These are phyloP conservation scores for Epinephelus cyanopodus DNA, from an alignment of 2,113 vertebrate genomes.

Conservation along the genomic window DNA sequence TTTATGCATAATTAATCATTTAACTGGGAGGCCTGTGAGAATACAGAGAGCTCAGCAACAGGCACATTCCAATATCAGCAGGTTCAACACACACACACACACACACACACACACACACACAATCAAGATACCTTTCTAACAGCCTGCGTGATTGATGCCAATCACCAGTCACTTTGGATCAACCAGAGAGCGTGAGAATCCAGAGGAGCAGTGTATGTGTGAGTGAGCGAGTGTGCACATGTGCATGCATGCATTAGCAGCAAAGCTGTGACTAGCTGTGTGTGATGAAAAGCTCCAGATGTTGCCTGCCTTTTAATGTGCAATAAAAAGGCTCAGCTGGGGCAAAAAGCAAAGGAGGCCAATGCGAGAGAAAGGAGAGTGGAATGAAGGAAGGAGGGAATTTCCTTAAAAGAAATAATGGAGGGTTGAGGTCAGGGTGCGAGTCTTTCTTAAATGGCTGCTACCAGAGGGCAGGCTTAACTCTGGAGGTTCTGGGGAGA, in stretches of 20 bases:
- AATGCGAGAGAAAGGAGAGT: slow-evolving; percentile 80
- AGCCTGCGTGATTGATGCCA: slow-evolving; percentile 79
- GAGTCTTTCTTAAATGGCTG: slow-evolving; percentile 83
- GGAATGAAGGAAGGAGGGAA: slow-evolving; percentile 88
- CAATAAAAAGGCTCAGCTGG: slow-evolving; percentile 92
- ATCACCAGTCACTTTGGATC: slow-evolving; percentile 81
- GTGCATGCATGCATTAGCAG: slow-evolving; percentile 80
- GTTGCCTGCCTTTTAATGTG: slow-evolving; percentile 92
- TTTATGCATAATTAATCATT: slow-evolving; percentile 81
- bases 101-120: slow-evolving; percentile 13
- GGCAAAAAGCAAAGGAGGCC: slow-evolving; percentile 86
- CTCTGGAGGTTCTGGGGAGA: slow-evolving; percentile 73
- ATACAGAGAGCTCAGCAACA: slow-evolving; percentile 58
- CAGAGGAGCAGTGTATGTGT: slow-evolving; percentile 58
- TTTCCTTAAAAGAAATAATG: slow-evolving; percentile 84
- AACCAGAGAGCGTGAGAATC: slow-evolving; percentile 85
- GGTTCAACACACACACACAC: slow-evolving; percentile 43
- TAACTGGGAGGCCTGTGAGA: slow-evolving; percentile 68
- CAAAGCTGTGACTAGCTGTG: slow-evolving; percentile 80
- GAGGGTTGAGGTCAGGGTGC: slow-evolving; percentile 84
- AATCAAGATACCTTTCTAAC: slow-evolving; percentile 72
- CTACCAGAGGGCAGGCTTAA: slow-evolving; percentile 85
- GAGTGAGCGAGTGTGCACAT: slow-evolving; percentile 60
- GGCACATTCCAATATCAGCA: slow-evolving; percentile 74
- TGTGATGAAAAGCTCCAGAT: slow-evolving; percentile 90